Percentiles rank a stretch among this genome's conserved stretches.
Conservation (phyloP, 2,888 invertebrate species). For the Falcaria lacertinaria region DNA sequence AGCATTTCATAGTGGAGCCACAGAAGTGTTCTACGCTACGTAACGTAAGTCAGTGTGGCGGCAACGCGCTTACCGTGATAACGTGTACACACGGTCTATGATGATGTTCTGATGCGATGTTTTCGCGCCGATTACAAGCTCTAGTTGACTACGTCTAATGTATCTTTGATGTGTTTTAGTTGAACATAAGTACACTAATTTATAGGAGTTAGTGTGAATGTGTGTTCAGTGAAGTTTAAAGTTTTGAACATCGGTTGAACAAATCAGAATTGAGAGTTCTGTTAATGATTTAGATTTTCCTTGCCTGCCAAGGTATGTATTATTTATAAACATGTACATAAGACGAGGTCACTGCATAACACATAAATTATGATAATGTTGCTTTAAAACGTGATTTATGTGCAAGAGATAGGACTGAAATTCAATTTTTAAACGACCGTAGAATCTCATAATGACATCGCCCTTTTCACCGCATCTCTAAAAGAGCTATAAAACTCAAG, state of each 20-base stretch:
- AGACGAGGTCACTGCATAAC: background rate
- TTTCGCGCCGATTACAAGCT: slow-evolving; percentile 44
- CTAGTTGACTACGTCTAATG: slow-evolving; percentile 28
- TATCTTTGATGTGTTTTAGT: slow-evolving; percentile 50
- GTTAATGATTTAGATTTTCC: slow-evolving; percentile 12
- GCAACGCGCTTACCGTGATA: slow-evolving; percentile 39
- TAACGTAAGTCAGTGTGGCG: slow-evolving; percentile 47
- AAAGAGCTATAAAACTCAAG: slow-evolving; percentile 26
- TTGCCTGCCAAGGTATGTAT: slow-evolving; percentile 30
- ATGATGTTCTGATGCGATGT: slow-evolving; percentile 31
- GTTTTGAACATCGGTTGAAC: slow-evolving; percentile 1
- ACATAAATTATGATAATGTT: too few species aligned
- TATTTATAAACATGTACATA: slow-evolving; percentile 4
- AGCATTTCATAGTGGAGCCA: background rate
- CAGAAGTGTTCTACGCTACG: slow-evolving; percentile 14
- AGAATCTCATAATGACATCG: slow-evolving; percentile 26
- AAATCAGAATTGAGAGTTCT: slow-evolving; percentile 2
- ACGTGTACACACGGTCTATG: slow-evolving; percentile 31
- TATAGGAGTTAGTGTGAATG: slow-evolving; percentile 10
- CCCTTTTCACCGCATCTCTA: slow-evolving; percentile 26
- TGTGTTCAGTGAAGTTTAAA: slow-evolving; percentile 11
- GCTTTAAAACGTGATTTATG: slow-evolving; percentile 3
- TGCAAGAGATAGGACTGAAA: slow-evolving; percentile 6
- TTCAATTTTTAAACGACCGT: slow-evolving; percentile 19
- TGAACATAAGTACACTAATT: slow-evolving; percentile 16